Percentiles rank a stretch among this genome's conserved stretches.
These are phyloP conservation scores for Tretioscincus oriximinensis DNA, from an alignment of 2,113 vertebrate species.

Conservation along the genomic window DNA sequence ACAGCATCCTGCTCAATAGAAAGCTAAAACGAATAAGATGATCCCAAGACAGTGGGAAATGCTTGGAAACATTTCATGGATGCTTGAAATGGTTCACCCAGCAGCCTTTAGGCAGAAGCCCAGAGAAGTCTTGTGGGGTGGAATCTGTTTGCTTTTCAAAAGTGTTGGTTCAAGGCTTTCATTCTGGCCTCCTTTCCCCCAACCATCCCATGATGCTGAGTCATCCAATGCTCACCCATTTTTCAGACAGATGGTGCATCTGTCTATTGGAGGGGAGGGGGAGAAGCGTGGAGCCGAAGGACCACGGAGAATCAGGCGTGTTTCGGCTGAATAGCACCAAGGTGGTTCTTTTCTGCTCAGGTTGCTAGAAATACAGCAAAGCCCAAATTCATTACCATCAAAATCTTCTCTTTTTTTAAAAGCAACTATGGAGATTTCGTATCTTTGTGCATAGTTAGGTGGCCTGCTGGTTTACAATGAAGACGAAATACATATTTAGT, in stretches of 20 bases:
- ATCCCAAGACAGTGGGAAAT: neutral
- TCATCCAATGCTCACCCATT: neutral
- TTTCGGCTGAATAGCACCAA: neutral
- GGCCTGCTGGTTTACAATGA: neutral
- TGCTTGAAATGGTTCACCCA: too few relatives aligned
- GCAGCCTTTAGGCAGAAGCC: too few relatives aligned
- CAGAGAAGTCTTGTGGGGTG: too few relatives aligned
- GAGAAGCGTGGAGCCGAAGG: neutral
- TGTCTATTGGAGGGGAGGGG: neutral
- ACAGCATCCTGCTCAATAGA: neutral
- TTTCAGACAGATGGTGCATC: neutral
- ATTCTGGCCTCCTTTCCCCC: neutral
- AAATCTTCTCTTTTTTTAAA: conserved; percentile 55
- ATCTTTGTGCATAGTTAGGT: conserved; percentile 33
- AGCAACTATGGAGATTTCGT: conserved; percentile 39
- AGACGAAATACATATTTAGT: neutral
- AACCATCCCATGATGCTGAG: neutral
- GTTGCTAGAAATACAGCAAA: conserved; percentile 64
- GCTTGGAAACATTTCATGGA: neutral
- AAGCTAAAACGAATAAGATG: neutral
- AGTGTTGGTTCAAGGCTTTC: neutral
- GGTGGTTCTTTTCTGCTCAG: conserved; percentile 45
- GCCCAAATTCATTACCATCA: conserved; percentile 61
- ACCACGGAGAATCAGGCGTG: too few relatives aligned
- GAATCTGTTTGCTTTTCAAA: neutral